phyloP scores from a whole-genome alignment of 2,113 vertebrate genomes.

The Rhinogobius similis region DNA sequence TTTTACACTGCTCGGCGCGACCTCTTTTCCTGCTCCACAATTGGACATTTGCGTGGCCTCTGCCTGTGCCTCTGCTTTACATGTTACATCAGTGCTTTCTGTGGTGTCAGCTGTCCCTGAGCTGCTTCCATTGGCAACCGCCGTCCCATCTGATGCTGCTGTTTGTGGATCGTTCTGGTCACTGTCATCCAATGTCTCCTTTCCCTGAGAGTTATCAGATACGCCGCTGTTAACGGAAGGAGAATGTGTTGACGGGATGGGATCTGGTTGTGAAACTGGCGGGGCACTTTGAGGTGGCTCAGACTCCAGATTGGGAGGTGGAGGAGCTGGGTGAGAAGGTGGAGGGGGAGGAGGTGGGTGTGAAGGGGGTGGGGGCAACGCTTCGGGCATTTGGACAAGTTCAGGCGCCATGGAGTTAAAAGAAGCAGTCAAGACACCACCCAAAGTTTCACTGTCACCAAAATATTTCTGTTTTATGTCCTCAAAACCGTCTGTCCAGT shows the following conservation, averaged over 20 bases:
- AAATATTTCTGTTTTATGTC: conserved; percentile 90
- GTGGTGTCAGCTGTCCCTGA: conserved; percentile 9
- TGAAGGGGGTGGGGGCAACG: conserved; percentile 52
- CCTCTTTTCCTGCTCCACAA: conserved; percentile 31
- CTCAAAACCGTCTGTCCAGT: conserved; percentile 91
- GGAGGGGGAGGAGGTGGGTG: conserved; percentile 59
- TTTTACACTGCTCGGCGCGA: conserved; percentile 33
- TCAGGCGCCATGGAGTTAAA: conserved; percentile 53
- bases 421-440: conserved; percentile 63
- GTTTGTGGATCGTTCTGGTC: conserved; percentile 14
- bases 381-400: conserved; percentile 27
- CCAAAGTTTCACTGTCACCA: conserved; percentile 69
- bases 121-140: conserved; percentile 28
- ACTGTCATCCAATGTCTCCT: conserved; percentile 7
- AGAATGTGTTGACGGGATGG: conserved; percentile 17
- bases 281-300: conserved; percentile 13
- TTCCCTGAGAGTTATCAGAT: conserved; percentile 10
- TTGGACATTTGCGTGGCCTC: conserved; percentile 15
- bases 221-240: conserved; percentile 8
- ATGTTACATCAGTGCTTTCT: conserved; percentile 1
- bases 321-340: conserved; percentile 26
- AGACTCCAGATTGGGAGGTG: conserved; percentile 18
- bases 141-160: conserved; percentile 15
- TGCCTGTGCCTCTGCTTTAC: conserved; percentile 16
- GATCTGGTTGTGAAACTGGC: conserved; percentile 10